Evolutionary conservation across 2,113 vertebrate species (phyloP).

Genomic region (Brachypodius melanocephalos): DNA sequence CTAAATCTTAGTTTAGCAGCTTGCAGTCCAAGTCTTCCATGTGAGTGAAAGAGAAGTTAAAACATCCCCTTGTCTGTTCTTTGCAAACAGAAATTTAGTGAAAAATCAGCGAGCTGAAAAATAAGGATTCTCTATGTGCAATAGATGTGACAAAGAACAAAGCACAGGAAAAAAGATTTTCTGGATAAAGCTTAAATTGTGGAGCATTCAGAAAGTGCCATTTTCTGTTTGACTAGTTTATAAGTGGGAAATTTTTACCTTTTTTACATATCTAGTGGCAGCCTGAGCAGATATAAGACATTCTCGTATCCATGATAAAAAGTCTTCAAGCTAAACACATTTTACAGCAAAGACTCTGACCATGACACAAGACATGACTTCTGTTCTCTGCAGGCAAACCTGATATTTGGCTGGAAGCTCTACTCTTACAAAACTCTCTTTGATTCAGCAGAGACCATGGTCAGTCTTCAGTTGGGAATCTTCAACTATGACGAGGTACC

Average conservation of each 20-base stretch:
- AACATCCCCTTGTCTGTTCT: background rate
- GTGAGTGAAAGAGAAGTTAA: background rate
- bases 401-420: slow-evolving; percentile 94
- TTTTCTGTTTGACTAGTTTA: background rate
- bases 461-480: slow-evolving; percentile 93
- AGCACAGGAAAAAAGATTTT: background rate
- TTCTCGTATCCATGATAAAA: background rate
- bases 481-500: slow-evolving; percentile 95
- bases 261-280: background rate
- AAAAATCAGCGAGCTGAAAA: background rate
- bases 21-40: background rate
- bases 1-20: background rate
- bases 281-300: background rate
- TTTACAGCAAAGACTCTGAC: background rate
- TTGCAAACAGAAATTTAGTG: background rate
- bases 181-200: background rate
- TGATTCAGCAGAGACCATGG: slow-evolving; percentile 86
- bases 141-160: background rate
- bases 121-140: background rate
- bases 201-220: background rate
- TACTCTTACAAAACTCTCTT: slow-evolving; percentile 89
- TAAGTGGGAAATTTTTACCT: background rate
- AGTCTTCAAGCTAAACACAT: background rate
- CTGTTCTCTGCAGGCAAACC: slow-evolving; percentile 82
- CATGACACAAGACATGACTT: background rate